These are phyloP conservation scores for Eupeodes luniger DNA, from an alignment of 2,888 invertebrate genomes.

Conservation along the genomic window DNA sequence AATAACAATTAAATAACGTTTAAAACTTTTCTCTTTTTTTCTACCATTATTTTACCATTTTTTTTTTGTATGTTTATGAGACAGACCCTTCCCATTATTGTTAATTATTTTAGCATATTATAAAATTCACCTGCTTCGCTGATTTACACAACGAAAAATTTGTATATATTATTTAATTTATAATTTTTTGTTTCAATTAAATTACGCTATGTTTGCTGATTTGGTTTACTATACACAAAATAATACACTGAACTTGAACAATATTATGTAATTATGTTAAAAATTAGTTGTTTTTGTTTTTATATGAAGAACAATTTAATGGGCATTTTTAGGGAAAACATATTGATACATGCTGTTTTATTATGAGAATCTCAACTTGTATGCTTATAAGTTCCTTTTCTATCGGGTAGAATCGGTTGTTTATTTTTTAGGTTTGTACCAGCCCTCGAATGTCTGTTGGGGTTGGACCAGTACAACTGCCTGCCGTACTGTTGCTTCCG, in stretches of 20 bases:
- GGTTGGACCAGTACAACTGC: constrained; percentile 71
- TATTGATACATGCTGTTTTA: constrained; percentile 42
- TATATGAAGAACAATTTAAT: constrained; percentile 49
- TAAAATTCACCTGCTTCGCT: constrained; percentile 50
- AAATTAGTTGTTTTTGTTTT: constrained; percentile 43
- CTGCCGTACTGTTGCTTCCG: constrained; percentile 78
- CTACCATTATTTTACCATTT: constrained; percentile 37
- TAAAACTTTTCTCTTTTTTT: constrained; percentile 35
- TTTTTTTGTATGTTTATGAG: constrained; percentile 20
- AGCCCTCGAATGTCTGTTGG: constrained; percentile 82
- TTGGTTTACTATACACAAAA: constrained; percentile 75
- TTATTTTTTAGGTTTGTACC: constrained; percentile 82
- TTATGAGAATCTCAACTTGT: constrained; percentile 49
- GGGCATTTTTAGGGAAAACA: constrained; percentile 11
- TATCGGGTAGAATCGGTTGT: constrained; percentile 28
- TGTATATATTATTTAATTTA: constrained; percentile 53
- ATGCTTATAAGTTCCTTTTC: constrained; percentile 35
- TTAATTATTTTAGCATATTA: neutral
- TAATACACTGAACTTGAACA: constrained; percentile 75
- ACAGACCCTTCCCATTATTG: constrained; percentile 22
- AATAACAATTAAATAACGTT: constrained; percentile 64
- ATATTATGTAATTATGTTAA: constrained; percentile 53
- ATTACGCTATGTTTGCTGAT: constrained; percentile 73
- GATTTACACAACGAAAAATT: constrained; percentile 58
- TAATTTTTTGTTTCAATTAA: constrained; percentile 47